Percentiles rank a stretch among this genome's conserved stretches.
phyloP scores from a whole-genome alignment of 2,113 vertebrate genomes.

The Seriola dumerili region DNA sequence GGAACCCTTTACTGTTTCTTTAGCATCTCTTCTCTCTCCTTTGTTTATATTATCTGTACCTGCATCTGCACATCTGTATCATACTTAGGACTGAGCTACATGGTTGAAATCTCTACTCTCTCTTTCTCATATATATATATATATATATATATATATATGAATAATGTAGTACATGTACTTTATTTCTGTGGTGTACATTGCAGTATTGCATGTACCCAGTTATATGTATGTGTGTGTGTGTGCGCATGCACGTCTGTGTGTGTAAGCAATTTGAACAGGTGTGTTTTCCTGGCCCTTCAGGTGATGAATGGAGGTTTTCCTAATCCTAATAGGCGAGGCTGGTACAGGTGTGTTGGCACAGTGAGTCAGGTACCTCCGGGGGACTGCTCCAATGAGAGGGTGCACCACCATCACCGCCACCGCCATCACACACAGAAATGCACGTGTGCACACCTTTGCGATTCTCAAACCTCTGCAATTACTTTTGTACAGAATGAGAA shows the following conservation, averaged over 20 bases:
- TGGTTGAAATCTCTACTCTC: too few species aligned
- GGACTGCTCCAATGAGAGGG: conserved; percentile 21
- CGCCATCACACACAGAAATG: conserved; percentile 11
- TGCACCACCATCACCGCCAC: neutral
- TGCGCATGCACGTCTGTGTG: conserved; percentile 4
- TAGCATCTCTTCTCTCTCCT: neutral
- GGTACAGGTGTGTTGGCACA: conserved; percentile 62
- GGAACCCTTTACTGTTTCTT: conserved; percentile 24
- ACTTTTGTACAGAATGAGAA: neutral
- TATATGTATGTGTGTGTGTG: too few species aligned
- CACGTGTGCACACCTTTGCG: neutral
- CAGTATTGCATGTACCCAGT: neutral
- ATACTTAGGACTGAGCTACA: neutral
- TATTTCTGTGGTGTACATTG: neutral
- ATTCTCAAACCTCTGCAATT: conserved; percentile 8
- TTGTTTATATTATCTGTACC: conserved; percentile 2
- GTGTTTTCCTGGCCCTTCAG: conserved; percentile 10
- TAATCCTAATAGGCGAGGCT: conserved; percentile 41
- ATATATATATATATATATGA: too few species aligned
- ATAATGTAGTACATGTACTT: too few species aligned
- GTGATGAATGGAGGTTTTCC: conserved; percentile 4
- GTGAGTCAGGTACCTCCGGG: conserved; percentile 44
- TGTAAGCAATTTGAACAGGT: conserved; percentile 25
- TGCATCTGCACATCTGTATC: neutral
- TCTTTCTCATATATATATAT: too few species aligned